Base-by-base conservation (phyloP, 2,113 vertebrate genomes). In the Neodontobutis hainanensis region DNA sequence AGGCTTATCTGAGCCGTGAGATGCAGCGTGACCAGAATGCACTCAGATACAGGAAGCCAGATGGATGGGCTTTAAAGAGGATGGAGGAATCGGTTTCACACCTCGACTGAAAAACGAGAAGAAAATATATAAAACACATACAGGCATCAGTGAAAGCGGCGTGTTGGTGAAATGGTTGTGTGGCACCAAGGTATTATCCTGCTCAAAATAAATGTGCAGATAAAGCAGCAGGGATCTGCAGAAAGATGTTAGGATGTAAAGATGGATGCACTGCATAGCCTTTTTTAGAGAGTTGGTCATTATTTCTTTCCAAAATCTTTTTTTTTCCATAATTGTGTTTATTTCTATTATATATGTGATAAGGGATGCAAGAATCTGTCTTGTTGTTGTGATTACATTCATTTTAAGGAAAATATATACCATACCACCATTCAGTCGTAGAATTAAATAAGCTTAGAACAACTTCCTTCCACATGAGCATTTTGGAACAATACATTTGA, bases 81-180 rank as follows among this genome's bases (percentile, higher is more conserved):
- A 70, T 15, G 45, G 47, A 62, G 49, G 57, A 77, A 75, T 75
- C 53, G 6, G 68, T 81, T 80, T 83, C 74, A 83, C 77, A 76
- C 71, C 48, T 81, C 46, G 27, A 60, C 55, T 53, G 44, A 19
- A 62, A 70, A 67, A 27, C 19, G 19, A 27, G 19, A 65, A 19
- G 4, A 15, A 57, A 11, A 38, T 6, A 57, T 27, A 43, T 16
- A 58, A n/a, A 27, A 16, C 15, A 73, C 19, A 59, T 42, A 58
- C 44, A 68, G 52, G 47, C 56, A 43, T n/a, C 6, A 12, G 53
- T 50, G 61, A 56, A 59, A 75, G 51, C 56, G 52, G 60, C 35
- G 51, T 12, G 35, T n/a, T 61, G 36, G 49, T 57, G 58, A 73
- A 49, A 82, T 56, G 67, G 38, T 50, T 73, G 48, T 58, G 48